Evolutionary conservation across 2,113 vertebrate species (phyloP), one percentile per base, ranked within the genome.

Genomic region (Misgurnus mizolepis): DNA sequence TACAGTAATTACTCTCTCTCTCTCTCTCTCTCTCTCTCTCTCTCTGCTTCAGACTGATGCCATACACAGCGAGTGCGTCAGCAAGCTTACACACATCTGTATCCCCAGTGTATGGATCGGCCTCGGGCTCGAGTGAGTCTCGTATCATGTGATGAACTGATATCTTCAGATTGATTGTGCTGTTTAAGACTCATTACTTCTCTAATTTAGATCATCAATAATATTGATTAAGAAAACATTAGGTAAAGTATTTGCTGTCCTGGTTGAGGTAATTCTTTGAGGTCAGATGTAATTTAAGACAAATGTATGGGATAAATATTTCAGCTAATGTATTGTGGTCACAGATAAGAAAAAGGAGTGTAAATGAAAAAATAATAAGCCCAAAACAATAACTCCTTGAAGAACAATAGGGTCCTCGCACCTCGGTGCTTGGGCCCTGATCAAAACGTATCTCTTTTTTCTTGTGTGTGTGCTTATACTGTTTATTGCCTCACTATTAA

Each of bases 1-100:
- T 55, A 58, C 73, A 77, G 73, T 84, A 84, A 84, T 84, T 83
- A 78, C 75, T 78, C 34, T 17, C 71, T 80, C 60, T 76, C 82
- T 34, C 27, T 34, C 27, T 34, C 27, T 34, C 27, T 34, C 27
- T 34, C 27, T 34, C 3, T 34, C 27, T 34, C 27, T 34, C 27
- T 34, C 27, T 34, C 78, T 78, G 64, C 76, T 80, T 83, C 76
- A 27, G 27, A 53, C 27, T 68, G 3, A 15, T 56, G 49, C 34
- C 43, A 74, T 70, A 68, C 70, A 76, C 71, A 40, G 15, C 22
- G 40, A 34, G 22, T 34, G 3, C 1, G 27, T 55, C 17, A 70
- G 50, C 50, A 47, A 47, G 47, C 53, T 70, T 55, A 47, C 68
- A 68, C 67, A 68, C 67, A 68, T 34, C 27, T 34, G 27, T 34